These are phyloP conservation scores for Trichosurus vulpecula DNA, from an alignment of 2,797 vertebrate genomes.

Conservation along the genomic window DNA sequence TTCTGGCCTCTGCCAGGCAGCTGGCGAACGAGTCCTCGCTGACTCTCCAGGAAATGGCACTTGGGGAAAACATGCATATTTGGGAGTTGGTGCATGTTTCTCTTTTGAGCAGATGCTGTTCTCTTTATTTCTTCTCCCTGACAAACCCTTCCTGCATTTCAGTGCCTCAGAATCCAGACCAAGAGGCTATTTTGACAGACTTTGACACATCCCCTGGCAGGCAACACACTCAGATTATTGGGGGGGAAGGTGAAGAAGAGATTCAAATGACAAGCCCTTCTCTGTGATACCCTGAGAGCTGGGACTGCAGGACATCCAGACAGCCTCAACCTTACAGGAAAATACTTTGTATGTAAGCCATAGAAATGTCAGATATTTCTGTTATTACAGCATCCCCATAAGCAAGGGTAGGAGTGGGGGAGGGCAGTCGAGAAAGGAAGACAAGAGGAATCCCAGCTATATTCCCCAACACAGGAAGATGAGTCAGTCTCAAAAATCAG, in stretches of 20 bases:
- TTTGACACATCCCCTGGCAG: slow-evolving; percentile 12
- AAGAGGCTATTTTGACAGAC: slow-evolving; percentile 63
- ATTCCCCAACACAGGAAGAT: not conserved
- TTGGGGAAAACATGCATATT: slow-evolving; percentile 62
- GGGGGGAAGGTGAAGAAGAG: not conserved
- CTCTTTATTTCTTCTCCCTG: slow-evolving; percentile 70
- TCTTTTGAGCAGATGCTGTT: slow-evolving; percentile 52
- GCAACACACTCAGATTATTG: not conserved
- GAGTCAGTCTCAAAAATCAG: not conserved
- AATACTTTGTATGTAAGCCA: not conserved
- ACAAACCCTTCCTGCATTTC: slow-evolving; percentile 30
- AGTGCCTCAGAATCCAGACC: slow-evolving; percentile 43
- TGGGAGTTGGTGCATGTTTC: slow-evolving; percentile 56
- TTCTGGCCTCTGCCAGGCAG: slow-evolving; percentile 43
- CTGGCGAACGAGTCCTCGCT: not conserved
- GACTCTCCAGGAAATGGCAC: slow-evolving; percentile 56
- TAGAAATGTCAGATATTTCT: not conserved
- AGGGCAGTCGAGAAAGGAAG: not conserved
- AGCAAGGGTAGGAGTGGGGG: not conserved
- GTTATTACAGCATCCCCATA: not conserved
- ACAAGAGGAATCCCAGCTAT: not conserved
- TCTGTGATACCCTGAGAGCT: not conserved
- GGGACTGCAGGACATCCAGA: not conserved
- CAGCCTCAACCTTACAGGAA: not conserved
- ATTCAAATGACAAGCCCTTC: slow-evolving; percentile 8